Evolutionary conservation across 2,113 vertebrate species (phyloP), one percentile per base, ranked within the genome.

Genomic region (Bagarius yarrelli): DNA sequence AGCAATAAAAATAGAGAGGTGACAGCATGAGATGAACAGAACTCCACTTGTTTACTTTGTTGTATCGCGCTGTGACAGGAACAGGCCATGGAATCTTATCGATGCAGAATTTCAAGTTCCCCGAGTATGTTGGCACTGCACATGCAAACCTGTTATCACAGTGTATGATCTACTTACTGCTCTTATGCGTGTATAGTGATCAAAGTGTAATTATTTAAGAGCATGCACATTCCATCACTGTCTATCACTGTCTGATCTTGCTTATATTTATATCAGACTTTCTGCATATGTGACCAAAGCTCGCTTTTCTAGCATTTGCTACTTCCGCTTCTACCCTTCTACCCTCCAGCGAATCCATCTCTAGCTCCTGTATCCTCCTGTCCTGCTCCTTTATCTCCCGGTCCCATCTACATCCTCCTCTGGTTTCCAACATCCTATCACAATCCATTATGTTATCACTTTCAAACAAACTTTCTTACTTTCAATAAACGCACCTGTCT

Each of bases 81-180:
- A 44, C 78, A 64, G 52, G 59, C 21, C 77, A 70, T 18, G n/a
- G 23, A 56, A 55, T 60, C 53, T 83, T 85, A 85, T 85, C 84
- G 16, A 50, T 56, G 5, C 53, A 72, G 77, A 82, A 79, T 79
- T 82, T 85, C 63, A 82, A 70, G 76, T 78, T 78, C 67, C 73
- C 59, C 66, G 57, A 83, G 40, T 60, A 78, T 67, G 66, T 67
- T 27, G 50, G 78, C 53, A 77, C 66, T 74, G 30, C 32, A 52
- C 15, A 57, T 77, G 60, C 64, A 59, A 16, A 23, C 76, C 61
- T 71, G 84, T 44, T 27, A 25, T 63, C 34, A 25, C 18, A 61
- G 36, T n/a, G 8, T 16, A n/a, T 66, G 64, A 53, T 63, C 63
- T 66, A 73, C 78, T 25, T 32, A 76, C 57, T 60, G 77, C 56